Evolutionary conservation across 2,797 vertebrate species (phyloP).

Genomic region (Podarcis siculus): DNA sequence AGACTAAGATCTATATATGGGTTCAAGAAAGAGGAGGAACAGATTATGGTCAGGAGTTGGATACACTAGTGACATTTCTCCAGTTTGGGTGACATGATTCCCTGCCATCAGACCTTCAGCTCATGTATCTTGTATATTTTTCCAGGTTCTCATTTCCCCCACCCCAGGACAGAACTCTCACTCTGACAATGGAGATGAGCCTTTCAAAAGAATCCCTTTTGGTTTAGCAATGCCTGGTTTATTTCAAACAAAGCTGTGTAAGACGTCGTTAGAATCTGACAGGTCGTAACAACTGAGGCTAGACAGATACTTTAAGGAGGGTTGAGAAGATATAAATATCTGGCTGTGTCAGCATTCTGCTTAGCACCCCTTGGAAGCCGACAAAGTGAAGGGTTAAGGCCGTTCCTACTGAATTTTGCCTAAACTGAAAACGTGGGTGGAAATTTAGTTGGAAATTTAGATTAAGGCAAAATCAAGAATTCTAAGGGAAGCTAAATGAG

Average conservation of each 20-base stretch:
- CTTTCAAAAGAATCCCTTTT: slow-evolving; percentile 58
- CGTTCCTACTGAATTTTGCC: neutral
- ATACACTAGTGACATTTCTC: slow-evolving; percentile 49
- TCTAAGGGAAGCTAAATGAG: neutral
- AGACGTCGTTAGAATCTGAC: slow-evolving; percentile 68
- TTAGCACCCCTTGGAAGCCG: neutral
- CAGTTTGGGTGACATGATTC: slow-evolving; percentile 16
- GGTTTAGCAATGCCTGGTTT: slow-evolving; percentile 67
- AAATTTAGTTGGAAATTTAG: neutral
- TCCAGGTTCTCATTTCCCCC: neutral
- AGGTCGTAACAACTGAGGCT: slow-evolving; percentile 74
- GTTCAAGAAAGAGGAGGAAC: neutral
- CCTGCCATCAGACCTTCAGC: neutral
- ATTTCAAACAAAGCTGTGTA: slow-evolving; percentile 64
- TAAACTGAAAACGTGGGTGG: neutral
- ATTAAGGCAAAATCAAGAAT: neutral
- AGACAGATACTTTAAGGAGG: slow-evolving; percentile 68
- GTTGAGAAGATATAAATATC: slow-evolving; percentile 31
- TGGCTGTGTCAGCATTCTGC: slow-evolving; percentile 23
- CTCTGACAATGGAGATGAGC: slow-evolving; percentile 49
- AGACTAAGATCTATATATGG: neutral
- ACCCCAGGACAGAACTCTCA: slow-evolving; percentile 57
- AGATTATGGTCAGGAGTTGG: slow-evolving; percentile 4
- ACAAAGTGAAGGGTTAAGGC: neutral
- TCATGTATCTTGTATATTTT: slow-evolving; percentile 36